Conservation (phyloP, 64 coral and sea anemone genomes). For the Montipora foliosa region DNA sequence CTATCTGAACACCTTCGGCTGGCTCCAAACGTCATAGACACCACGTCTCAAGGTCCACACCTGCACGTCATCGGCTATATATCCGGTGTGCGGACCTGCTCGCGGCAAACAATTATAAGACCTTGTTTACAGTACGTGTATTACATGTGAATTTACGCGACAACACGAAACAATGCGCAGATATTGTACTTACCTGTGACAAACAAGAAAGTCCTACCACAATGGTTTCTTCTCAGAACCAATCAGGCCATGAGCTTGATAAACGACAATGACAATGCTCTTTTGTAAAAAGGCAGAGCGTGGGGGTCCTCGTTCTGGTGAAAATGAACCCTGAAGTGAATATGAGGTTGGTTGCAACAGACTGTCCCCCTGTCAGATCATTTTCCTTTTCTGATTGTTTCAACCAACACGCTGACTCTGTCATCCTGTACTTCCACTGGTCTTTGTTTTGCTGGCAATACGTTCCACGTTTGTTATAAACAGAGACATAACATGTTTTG, state of each 20-base stretch:
- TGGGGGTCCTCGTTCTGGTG: constrained; percentile 69
- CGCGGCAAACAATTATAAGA: too few species aligned
- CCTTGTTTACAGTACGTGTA: too few species aligned
- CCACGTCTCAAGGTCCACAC: too few species aligned
- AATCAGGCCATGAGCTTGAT: constrained; percentile 92
- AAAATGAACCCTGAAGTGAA: constrained; percentile 35
- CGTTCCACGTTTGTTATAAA: constrained; percentile 90
- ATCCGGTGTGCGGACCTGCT: too few species aligned
- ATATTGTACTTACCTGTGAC: constrained; percentile 75
- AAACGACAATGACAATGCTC: constrained; percentile 67
- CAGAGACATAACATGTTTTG: constrained; percentile 88
- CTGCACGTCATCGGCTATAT: too few species aligned
- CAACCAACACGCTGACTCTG: constrained; percentile 73
- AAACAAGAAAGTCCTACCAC: constrained; percentile 88
- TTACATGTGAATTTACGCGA: too few species aligned
- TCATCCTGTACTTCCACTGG: constrained; percentile 74
- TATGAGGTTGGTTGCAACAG: constrained; percentile 81
- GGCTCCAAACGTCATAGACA: too few species aligned
- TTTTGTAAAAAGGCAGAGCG: constrained; percentile 59
- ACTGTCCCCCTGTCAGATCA: constrained; percentile 60
- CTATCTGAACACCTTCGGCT: too few species aligned
- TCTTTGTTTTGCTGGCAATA: constrained; percentile 81
- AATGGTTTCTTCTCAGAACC: constrained; percentile 87
- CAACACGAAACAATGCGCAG: too few species aligned
- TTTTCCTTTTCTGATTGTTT: constrained; percentile 75